These are phyloP conservation scores for Aphelocoma coerulescens DNA, from an alignment of 2,113 vertebrate genomes.

Conservation along the genomic window DNA sequence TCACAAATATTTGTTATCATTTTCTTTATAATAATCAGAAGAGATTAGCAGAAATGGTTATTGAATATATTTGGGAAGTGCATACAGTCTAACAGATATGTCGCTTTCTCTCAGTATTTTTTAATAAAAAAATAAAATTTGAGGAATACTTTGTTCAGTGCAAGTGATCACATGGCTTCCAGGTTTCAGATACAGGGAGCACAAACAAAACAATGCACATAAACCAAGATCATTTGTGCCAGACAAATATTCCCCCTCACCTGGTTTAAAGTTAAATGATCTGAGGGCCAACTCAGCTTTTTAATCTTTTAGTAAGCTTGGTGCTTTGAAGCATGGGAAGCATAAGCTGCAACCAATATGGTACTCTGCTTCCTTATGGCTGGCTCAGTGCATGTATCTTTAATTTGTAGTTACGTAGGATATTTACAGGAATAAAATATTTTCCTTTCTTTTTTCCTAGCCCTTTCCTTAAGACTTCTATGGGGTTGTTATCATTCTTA, in stretches of 20 bases:
- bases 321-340: background rate
- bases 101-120: background rate
- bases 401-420: background rate
- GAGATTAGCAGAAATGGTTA: background rate
- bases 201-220: background rate
- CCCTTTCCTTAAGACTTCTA: background rate
- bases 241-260: background rate
- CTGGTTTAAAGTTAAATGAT: background rate
- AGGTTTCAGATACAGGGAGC: background rate
- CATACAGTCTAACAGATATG: background rate
- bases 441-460: background rate
- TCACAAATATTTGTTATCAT: background rate
- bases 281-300: background rate
- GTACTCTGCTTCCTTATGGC: background rate
- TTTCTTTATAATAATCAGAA: background rate
- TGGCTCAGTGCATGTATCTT: background rate
- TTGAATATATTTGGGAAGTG: background rate
- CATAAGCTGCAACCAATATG: rapidly evolving
- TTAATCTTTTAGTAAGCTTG: background rate
- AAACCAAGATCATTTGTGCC: background rate
- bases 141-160: background rate
- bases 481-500: background rate
- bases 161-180: background rate
- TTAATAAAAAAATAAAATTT: background rate
- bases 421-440: background rate